Evolutionary conservation across 2,888 invertebrate genomes (phyloP).

Genomic region (Cyrtodaria siliqua): DNA sequence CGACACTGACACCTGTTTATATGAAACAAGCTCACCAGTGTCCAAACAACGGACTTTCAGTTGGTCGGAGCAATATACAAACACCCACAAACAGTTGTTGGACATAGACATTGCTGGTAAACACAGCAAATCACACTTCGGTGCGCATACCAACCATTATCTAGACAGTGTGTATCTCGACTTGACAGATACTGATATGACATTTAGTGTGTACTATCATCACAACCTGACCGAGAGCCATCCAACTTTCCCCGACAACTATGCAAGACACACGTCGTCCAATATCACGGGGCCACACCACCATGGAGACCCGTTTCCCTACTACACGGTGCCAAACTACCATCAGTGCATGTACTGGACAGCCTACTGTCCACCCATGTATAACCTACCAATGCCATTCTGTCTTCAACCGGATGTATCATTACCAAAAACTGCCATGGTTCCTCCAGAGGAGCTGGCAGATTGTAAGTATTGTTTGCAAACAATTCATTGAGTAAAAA

Average conservation of each 20-base stretch:
- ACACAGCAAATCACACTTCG: conserved; percentile 49
- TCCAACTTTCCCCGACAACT: conserved; percentile 41
- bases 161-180: conserved; percentile 81
- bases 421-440: conserved; percentile 79
- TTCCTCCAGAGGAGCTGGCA: conserved; percentile 80
- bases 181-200: conserved; percentile 82
- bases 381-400: conserved; percentile 69
- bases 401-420: conserved; percentile 70
- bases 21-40: conserved; percentile 25
- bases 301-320: conserved; percentile 31
- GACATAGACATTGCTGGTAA: conserved; percentile 75
- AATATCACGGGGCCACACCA: conserved; percentile 48
- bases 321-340: conserved; percentile 50
- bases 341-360: conserved; percentile 71
- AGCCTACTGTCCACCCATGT: conserved; percentile 62
- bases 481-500: too few species aligned
- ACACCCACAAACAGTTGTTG: conserved; percentile 69
- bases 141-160: conserved; percentile 52
- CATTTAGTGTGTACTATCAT: conserved; percentile 81
- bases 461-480: conserved; percentile 78
- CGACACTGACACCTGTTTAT: conserved; percentile 25
- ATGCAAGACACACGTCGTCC: conserved; percentile 51
- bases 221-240: conserved; percentile 71
- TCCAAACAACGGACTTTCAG: conserved; percentile 30
- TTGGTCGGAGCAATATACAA: conserved; percentile 31